phyloP scores from a whole-genome alignment of 2,888 invertebrate species.

The Neocrepidodera transversa region DNA sequence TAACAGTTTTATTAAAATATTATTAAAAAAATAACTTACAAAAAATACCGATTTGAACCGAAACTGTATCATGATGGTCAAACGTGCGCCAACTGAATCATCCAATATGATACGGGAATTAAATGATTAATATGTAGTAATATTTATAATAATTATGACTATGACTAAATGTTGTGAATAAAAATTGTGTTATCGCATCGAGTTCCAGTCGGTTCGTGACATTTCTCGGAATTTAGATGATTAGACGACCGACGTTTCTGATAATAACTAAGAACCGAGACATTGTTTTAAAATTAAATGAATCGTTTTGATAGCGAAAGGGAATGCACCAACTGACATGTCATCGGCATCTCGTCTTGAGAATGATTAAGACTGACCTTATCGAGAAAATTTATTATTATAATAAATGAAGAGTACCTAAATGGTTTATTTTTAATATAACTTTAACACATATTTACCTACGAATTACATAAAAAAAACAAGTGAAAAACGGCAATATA shows the following conservation, averaged over 20 bases:
- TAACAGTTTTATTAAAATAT: no score
- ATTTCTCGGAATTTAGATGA: conserved; percentile 36
- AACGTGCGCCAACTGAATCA: conserved; percentile 2
- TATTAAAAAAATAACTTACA: no score
- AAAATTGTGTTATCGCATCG: conserved; percentile 27
- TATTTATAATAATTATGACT: neutral
- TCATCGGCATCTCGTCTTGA: no score
- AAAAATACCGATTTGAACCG: neutral
- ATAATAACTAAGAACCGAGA: conserved; percentile 23
- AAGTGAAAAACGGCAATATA: no score
- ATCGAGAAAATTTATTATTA: no score
- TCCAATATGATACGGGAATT: neutral
- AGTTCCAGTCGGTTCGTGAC: conserved; percentile 33
- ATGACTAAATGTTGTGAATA: conserved; percentile 19
- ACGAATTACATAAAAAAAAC: no score
- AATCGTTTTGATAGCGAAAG: conserved; percentile 5
- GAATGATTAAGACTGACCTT: no score
- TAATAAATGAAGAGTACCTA: no score
- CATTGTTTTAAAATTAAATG: conserved; percentile 10
- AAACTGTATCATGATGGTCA: conserved; percentile 2
- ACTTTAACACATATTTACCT: no score
- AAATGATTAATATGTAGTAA: conserved; percentile 1
- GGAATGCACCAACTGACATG: neutral
- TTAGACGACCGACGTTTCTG: conserved; percentile 30
- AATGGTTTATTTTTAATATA: no score